Base-by-base conservation (phyloP, 2,113 vertebrate genomes). In the Limnothrissa miodon region DNA sequence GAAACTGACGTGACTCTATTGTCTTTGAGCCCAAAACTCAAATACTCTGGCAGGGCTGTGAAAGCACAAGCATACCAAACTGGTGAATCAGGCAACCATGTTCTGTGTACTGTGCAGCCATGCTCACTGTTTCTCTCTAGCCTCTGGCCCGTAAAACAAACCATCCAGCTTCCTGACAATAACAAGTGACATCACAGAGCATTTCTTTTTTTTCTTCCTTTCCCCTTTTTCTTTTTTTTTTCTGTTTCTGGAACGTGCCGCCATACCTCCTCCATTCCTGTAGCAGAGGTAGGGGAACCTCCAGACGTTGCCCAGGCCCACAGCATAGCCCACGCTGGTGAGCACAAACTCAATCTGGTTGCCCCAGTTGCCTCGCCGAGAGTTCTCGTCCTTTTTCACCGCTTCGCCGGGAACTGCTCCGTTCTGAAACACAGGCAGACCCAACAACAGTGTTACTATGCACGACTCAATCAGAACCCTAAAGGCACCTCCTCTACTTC, bases 281-380 rank as follows among this genome's bases (percentile, higher is more conserved):
- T 99, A 99, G 96, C 98, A 99, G 91, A 99, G 98, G 91, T 99
- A 99, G 2, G 98, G 98, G 87, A 99, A 99, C 90, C 98, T 96
- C 98, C 98, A 99, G 89, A 99, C 98, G 9, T 99, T 99, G 85
- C 98, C 98, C 85, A 99, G 95, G 86, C 98, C 98, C 89, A 99
- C 98, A 46, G 98, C 98, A 78, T 99, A 99, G 89, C 98, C 98
- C 92, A 99, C 97, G 83, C 98, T 99, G 87, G 98, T 99, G 90
- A 99, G 95, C 87, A 99, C 95, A 90, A 99, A 99, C 95, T 99
- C 98, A 78, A 99, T 98, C 94, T 99, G 98, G 95, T 99, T 98
- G 83, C 96, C 97, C 98, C 98, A 99, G 95, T 98, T 99, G 91
- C 98, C 98, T 53, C 98, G 95, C 88, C 96, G 95, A 89, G 96